phyloP scores from a whole-genome alignment of 1,140 invertebrate species.

The Bombus ignitus region DNA sequence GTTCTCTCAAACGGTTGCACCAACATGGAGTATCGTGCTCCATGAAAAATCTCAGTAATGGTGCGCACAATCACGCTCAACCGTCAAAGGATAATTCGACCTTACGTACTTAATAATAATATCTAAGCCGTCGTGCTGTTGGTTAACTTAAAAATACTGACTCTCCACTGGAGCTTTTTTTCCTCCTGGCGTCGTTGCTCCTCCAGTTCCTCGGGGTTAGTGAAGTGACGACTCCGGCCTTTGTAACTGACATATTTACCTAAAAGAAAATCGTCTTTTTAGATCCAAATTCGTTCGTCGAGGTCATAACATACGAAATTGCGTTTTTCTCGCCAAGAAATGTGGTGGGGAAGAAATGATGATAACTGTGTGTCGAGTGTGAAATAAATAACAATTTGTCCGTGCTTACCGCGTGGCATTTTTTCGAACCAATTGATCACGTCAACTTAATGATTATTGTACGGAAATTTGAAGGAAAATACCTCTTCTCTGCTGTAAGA shows the following conservation, averaged over 20 bases:
- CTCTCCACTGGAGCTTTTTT: conserved; percentile 87
- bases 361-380: not conserved
- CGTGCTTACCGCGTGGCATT: conserved; percentile 54
- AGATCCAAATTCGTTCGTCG: not conserved
- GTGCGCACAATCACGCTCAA: conserved; percentile 13
- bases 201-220: conserved; percentile 95
- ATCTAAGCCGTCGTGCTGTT: conserved; percentile 52
- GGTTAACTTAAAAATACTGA: conserved; percentile 80
- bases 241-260: conserved; percentile 96
- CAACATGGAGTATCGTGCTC: not conserved
- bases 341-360: conserved; percentile 9
- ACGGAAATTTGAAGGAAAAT: conserved; percentile 35
- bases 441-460: conserved; percentile 15
- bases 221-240: conserved; percentile 95
- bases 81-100: conserved; percentile 54
- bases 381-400: conserved; percentile 19
- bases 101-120: conserved; percentile 59
- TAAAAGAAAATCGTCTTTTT: conserved; percentile 76
- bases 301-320: conserved; percentile 28
- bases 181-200: conserved; percentile 91
- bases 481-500: conserved; percentile 15
- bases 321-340: conserved; percentile 1
- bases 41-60: not conserved
- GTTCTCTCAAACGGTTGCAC: conserved; percentile 1
- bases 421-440: not conserved